A percentile compares a stretch with the other conserved stretches of the same genome.
Evolutionary conservation across 1,140 invertebrate species (phyloP).

Genomic region (Pseudomyrmex sp.): DNA sequence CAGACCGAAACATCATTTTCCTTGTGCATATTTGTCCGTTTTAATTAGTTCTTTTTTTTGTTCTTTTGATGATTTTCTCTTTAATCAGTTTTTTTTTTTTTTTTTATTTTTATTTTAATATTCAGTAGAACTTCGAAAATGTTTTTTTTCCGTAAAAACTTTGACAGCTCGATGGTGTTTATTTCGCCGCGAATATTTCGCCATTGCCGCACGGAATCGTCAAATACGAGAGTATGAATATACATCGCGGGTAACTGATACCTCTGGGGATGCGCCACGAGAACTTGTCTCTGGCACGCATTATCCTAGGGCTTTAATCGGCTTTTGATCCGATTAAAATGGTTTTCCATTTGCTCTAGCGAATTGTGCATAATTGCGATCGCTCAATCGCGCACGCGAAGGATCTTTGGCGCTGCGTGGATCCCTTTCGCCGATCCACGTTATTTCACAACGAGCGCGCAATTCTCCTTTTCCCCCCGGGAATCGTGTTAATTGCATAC

Average conservation of each 20-base stretch:
- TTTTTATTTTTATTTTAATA: no score
- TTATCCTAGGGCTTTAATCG: constrained; percentile 46
- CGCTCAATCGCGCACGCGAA: constrained; percentile 36
- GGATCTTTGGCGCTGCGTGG: constrained; percentile 18
- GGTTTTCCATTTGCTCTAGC: constrained; percentile 19
- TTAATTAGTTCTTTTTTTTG: no score
- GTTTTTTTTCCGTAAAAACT: no score
- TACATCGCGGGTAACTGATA: neutral
- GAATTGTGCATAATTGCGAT: constrained; percentile 45
- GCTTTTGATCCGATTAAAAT: constrained; percentile 51
- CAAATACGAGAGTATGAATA: neutral
- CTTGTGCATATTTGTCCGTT: no score
- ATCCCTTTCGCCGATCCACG: constrained; percentile 13
- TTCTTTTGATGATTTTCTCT: no score
- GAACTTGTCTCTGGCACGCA: constrained; percentile 44
- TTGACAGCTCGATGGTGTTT: no score
- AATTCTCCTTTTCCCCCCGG: neutral
- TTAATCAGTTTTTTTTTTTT: no score
- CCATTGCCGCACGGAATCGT: neutral
- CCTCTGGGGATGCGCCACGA: constrained; percentile 7
- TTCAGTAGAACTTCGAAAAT: no score
- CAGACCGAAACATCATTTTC: no score
- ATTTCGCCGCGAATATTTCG: neutral
- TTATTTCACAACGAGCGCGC: constrained; percentile 30
- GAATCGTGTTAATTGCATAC: constrained; percentile 1